Base-by-base conservation (phyloP, 2,888 invertebrate genomes). In the Cephus rjabovi region DNA sequence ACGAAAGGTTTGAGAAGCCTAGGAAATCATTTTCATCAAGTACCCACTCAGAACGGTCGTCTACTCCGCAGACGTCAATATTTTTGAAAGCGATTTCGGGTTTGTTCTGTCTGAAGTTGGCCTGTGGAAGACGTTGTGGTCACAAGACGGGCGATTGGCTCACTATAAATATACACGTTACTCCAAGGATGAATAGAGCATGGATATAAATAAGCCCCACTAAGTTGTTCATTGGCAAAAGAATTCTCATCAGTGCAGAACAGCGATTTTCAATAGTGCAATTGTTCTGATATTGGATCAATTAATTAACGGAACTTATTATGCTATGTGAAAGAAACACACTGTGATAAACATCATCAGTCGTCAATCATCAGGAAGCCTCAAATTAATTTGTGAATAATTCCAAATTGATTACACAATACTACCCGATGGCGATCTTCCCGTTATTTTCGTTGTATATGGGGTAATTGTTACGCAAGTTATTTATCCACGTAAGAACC, bases 181-280 rank as follows among this genome's bases (percentile, higher is more conserved):
- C 83, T 83, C 89, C 89, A 91, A 91, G 90, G 90, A 89, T 90
- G 87, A 88, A 88, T 88, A 86, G 87, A 86, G 87, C 88, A 86
- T 83, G 83, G 85, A 86, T 90, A 82, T 81, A 82, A 81, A 76
- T 74, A 76, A 77, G 73, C 76, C 12, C 9, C 68, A 76, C 75
- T 31, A 34, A 73, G 73, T 35, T 34, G 73, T 75, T 74, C 31
- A 68, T 69, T 74, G 70, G 68, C 34, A 31, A 35, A 74, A 69
- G n/a, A 11, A 74, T 34, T 34, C 33, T 76, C 34, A 73, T 78
- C 12, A 69, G 33, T 71, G 12, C 34, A 23, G 40, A n/a, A 23
- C 56, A 23, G 56, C 15, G 2, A 23, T 23, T 56, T 56, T 56
- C 23, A 56, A 56, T 9, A 23, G 23, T 56, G 9, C 56, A 56